These are phyloP conservation scores for Andrena minutula DNA, from an alignment of 2,888 invertebrate species.

Conservation along the genomic window DNA sequence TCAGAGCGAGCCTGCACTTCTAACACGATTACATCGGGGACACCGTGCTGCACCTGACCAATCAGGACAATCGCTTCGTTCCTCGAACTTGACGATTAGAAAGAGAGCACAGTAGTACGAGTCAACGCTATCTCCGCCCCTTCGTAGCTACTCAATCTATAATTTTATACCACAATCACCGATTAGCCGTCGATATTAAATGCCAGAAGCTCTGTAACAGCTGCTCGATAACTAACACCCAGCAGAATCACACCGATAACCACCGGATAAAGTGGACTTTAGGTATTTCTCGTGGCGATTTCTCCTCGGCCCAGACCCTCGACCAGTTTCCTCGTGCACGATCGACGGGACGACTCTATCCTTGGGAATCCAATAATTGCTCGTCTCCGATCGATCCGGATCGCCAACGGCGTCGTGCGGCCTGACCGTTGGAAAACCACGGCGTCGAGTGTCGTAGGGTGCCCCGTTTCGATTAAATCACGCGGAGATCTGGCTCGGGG, in stretches of 20 bases:
- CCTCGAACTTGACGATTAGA: neutral
- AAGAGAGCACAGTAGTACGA: neutral
- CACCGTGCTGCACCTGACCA: neutral
- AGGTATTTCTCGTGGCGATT: conserved; percentile 13
- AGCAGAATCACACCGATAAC: neutral
- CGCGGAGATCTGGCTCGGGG: conserved; percentile 64
- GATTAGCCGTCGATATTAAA: neutral
- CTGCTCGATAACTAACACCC: neutral
- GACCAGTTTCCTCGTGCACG: conserved; percentile 40
- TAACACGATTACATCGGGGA: neutral
- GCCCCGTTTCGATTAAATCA: conserved; percentile 68
- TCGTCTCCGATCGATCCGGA: conserved; percentile 51
- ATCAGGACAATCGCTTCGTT: neutral
- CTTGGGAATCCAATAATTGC: conserved; percentile 66
- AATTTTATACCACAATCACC: neutral
- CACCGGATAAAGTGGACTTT: conserved; percentile 23
- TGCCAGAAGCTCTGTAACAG: neutral
- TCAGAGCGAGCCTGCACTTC: neutral
- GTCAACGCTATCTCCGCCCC: neutral
- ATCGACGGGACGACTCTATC: conserved; percentile 52
- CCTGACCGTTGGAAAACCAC: conserved; percentile 29
- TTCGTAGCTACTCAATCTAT: neutral
- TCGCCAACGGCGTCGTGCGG: conserved; percentile 20
- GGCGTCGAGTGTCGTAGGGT: conserved; percentile 54
- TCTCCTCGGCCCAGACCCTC: conserved; percentile 21